Base-by-base conservation (phyloP, 1,140 invertebrate species). In the Cyclina sinensis region DNA sequence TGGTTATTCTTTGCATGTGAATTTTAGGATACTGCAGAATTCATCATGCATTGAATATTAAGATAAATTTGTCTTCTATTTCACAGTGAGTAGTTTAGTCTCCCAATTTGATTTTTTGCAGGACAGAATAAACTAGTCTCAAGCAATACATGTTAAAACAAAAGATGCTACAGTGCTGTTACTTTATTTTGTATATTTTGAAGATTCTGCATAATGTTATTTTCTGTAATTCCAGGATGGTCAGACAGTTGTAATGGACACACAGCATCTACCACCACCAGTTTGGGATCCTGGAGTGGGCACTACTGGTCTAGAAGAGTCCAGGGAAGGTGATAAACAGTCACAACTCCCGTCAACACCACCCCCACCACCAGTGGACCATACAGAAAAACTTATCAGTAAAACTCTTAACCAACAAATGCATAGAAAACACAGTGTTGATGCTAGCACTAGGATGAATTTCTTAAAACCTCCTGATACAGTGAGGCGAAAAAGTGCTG, bases 361-460 rank as follows among this genome's bases (percentile, higher is more conserved):
- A 24, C 78, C 65, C 4, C 86, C 78, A 24, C 88, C 88, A 2
- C 65, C 82, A 21, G 73, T 70, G 3, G 83, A 80, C 14, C 48
- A 37, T 0, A 86, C 88, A 62, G 83, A 89, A 39, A 65, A 73
- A 2, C 35, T 89, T 16, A 89, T 89, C 16, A 85, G 82, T 70
- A 24, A 48, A 21, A 86, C 81, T 18, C 54, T 89, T 35, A 79
- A 85, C 43, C 88, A 89, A 48, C 78, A 86, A 21, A 79, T 57
- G 54, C 39, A 83, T 16, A 62, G 73, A 39, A 74, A 89, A 76
- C n/a, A 39, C 43, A 79, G 81, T 84, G 73, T 35, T 39, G 81
- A 84, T 78, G 57, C 57, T 18, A 84, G 65, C n/a, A 65, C 43
- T 78, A 54, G 80, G 0, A 35, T 78, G 2, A n/a, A 62, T 0